Conservation (phyloP, 2,797 vertebrate genomes). For the Ataeniobius toweri region DNA sequence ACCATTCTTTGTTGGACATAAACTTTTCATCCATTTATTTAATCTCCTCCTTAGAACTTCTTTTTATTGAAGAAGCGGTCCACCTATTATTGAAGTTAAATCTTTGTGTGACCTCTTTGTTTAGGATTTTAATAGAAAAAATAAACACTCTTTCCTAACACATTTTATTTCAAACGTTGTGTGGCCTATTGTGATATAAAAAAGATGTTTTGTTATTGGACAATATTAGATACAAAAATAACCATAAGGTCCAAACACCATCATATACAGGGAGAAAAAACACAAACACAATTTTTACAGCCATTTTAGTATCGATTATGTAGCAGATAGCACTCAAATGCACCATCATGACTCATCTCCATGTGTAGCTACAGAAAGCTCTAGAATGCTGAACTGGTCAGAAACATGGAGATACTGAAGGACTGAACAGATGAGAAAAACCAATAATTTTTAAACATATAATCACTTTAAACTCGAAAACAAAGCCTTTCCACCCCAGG, state of each 20-base stretch:
- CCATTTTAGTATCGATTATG: background rate
- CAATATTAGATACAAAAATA: slow-evolving; percentile 2
- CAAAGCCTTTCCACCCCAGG: background rate
- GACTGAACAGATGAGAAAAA: background rate
- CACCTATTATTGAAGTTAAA: background rate
- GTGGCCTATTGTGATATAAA: slow-evolving; percentile 6
- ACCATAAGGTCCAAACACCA: slow-evolving; percentile 13
- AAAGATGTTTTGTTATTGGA: background rate
- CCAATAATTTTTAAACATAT: background rate
- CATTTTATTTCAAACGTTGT: slow-evolving; percentile 41
- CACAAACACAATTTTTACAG: background rate
- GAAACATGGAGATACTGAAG: background rate
- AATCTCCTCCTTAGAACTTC: background rate
- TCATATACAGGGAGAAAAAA: background rate
- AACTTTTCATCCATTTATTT: background rate
- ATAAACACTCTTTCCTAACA: background rate
- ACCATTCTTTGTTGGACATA: slow-evolving; percentile 1
- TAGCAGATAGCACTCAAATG: background rate
- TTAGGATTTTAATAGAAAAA: background rate
- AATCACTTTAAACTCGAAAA: background rate
- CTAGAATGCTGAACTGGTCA: background rate
- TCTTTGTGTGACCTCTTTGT: background rate
- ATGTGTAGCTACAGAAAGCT: background rate
- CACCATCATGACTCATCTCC: background rate
- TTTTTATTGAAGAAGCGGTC: too few relatives aligned